A percentile compares a stretch with the other conserved stretches of the same genome.
Conservation (phyloP, 2,888 invertebrate genomes). For the Acrobasis consociella region DNA sequence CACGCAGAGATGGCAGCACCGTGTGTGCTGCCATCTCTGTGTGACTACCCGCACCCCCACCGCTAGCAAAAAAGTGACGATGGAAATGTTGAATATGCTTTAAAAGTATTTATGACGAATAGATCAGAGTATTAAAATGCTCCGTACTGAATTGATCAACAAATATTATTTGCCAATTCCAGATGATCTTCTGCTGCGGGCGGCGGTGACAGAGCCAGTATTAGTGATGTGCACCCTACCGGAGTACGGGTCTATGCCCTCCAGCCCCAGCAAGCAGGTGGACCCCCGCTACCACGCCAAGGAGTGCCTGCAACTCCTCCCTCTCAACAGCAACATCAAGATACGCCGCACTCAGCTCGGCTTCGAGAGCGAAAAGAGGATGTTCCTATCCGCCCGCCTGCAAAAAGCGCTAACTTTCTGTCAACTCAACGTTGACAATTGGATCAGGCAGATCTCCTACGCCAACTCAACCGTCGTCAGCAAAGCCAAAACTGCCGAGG, state of each 20-base stretch:
- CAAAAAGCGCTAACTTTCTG: constrained; percentile 86
- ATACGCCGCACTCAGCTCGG: constrained; percentile 83
- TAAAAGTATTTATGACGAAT: no score
- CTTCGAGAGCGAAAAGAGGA: constrained; percentile 84
- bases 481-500: constrained; percentile 78
- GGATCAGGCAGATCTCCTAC: constrained; percentile 84
- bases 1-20: no score
- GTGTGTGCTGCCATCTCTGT: no score
- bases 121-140: no score
- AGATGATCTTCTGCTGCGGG: constrained; percentile 83
- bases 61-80: no score
- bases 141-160: neutral
- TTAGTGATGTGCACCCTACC: constrained; percentile 85
- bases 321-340: constrained; percentile 65
- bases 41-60: no score
- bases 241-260: constrained; percentile 72
- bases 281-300: constrained; percentile 81
- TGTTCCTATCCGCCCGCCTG: constrained; percentile 85
- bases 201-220: constrained; percentile 84
- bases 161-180: constrained; percentile 40
- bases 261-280: constrained; percentile 77
- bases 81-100: no score
- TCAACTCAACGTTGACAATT: constrained; percentile 84
- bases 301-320: constrained; percentile 76
- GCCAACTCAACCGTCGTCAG: constrained; percentile 65